Evolutionary conservation across 2,113 vertebrate genomes (phyloP).

Genomic region (Stigmatopora nigra): DNA sequence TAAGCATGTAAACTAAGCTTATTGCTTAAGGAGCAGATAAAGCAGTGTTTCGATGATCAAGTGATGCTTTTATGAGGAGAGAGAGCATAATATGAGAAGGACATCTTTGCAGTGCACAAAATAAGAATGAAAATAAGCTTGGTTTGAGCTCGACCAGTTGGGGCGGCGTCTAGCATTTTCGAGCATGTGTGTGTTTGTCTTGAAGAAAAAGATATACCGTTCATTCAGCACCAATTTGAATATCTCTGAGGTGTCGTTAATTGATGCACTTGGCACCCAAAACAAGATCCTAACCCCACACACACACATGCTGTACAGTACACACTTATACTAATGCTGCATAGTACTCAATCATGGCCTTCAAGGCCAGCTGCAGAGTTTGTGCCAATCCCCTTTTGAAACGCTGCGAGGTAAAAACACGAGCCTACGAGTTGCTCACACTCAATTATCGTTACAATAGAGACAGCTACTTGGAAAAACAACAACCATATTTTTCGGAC

Average conservation of each 20-base stretch:
- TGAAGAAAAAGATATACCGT: slow-evolving; percentile 34
- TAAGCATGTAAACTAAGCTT: slow-evolving; percentile 40
- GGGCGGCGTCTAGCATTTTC: not conserved
- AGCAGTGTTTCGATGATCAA: slow-evolving; percentile 10
- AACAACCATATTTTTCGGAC: too few relatives aligned
- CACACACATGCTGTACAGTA: not conserved
- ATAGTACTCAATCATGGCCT: slow-evolving; percentile 57
- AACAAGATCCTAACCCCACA: slow-evolving; percentile 2
- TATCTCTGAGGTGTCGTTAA: slow-evolving; percentile 35
- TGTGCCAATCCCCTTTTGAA: not conserved
- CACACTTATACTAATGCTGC: slow-evolving; percentile 39
- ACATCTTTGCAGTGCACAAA: slow-evolving; percentile 60
- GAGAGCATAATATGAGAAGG: slow-evolving; percentile 55
- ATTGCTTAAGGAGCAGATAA: slow-evolving; percentile 57
- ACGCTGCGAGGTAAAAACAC: not conserved
- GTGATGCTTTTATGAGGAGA: slow-evolving; percentile 46
- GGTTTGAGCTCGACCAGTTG: not conserved
- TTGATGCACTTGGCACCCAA: slow-evolving; percentile 15
- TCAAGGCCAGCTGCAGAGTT: slow-evolving; percentile 28
- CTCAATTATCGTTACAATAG: not conserved
- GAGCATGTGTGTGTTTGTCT: slow-evolving; percentile 62
- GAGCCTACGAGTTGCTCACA: not conserved
- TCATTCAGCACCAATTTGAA: slow-evolving; percentile 54
- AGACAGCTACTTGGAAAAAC: too few relatives aligned
- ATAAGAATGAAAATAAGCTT: slow-evolving; percentile 33